These are phyloP conservation scores for Cyprinodon variegatus DNA, from an alignment of 2,113 vertebrate genomes.

Conservation along the genomic window DNA sequence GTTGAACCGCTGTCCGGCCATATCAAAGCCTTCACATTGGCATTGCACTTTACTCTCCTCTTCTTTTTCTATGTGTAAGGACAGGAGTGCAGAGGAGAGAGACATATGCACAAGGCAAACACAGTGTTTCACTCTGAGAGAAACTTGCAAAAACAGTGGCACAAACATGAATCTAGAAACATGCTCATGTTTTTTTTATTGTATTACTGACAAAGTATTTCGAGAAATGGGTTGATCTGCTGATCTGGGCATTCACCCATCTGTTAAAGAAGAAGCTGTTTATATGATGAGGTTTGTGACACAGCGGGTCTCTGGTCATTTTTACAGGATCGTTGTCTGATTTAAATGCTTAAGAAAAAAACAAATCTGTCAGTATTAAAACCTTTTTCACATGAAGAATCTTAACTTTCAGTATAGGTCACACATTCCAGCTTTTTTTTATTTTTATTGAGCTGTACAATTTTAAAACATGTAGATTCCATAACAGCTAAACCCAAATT, in stretches of 20 bases:
- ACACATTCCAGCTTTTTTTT: constrained; percentile 29
- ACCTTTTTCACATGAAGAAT: constrained; percentile 24
- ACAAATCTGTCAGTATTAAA: constrained; percentile 63
- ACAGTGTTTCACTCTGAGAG: constrained; percentile 69
- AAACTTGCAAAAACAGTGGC: constrained; percentile 75
- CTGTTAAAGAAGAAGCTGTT: constrained; percentile 33
- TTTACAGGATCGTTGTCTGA: constrained; percentile 55
- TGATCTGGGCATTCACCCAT: constrained; percentile 28
- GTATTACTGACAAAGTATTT: constrained; percentile 53
- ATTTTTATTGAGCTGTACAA: constrained; percentile 40
- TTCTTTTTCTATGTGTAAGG: constrained; percentile 56
- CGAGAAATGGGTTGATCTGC: constrained; percentile 45
- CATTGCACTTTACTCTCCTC: constrained; percentile 81
- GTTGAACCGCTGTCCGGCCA: constrained; percentile 59
- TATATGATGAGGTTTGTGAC: constrained; percentile 44
- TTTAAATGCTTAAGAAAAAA: constrained; percentile 47
- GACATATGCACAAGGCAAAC: constrained; percentile 77
- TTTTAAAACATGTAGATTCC: constrained; percentile 11
- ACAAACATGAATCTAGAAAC: constrained; percentile 76
- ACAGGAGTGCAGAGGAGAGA: constrained; percentile 62
- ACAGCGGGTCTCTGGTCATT: constrained; percentile 52
- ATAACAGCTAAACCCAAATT: constrained; percentile 10
- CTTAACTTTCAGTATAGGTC: background rate
- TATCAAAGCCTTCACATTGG: constrained; percentile 72
- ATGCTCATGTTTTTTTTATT: constrained; percentile 70